A percentile compares a stretch with the other conserved stretches of the same genome.
phyloP scores from a whole-genome alignment of 2,113 vertebrate species.

The Chitala chitala region DNA sequence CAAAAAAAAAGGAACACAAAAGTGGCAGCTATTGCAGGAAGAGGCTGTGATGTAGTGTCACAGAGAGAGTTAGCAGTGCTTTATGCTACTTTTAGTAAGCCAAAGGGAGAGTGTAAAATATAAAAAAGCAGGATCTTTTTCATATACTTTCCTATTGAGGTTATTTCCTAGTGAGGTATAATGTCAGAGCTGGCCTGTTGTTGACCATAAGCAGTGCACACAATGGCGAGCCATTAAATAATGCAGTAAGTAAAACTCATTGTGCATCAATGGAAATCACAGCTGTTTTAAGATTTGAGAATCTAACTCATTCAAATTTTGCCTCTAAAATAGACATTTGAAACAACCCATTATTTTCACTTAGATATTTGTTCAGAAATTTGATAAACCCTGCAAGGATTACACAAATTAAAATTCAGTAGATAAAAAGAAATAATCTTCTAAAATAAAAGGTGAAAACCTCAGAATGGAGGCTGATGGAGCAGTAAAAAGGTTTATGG shows the following conservation, averaged over 20 bases:
- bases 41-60: background rate
- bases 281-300: background rate
- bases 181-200: no score
- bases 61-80: background rate
- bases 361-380: no score
- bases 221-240: background rate
- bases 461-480: background rate
- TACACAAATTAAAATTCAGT: no score
- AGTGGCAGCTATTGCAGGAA: no score
- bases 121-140: background rate
- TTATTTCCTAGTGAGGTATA: background rate
- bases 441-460: background rate
- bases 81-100: background rate
- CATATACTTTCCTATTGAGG: background rate
- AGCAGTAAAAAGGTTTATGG: background rate
- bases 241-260: background rate
- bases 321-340: no score
- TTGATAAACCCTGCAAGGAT: no score
- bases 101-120: background rate
- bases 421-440: no score
- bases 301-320: no score
- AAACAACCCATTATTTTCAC: no score
- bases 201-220: no score
- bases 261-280: background rate
- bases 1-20: background rate